A percentile compares a stretch with the other conserved stretches of the same genome.
phyloP scores from a whole-genome alignment of 35 echinoderm and acorn worm species.

The Lytechinus pictus region DNA sequence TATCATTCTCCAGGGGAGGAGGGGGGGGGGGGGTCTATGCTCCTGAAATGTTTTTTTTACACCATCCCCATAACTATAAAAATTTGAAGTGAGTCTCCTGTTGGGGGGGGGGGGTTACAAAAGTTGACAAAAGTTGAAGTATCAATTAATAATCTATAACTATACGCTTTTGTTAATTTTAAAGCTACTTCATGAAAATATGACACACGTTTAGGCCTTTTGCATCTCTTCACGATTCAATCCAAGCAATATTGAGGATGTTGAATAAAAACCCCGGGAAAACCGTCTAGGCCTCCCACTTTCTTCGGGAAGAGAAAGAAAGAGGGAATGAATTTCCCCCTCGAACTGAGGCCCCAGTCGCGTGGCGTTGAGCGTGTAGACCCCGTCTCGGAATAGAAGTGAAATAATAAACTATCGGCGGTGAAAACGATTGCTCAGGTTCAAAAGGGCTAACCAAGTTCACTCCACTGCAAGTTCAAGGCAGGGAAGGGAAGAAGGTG shows the following conservation, averaged over 20 bases:
- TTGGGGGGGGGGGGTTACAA: too few relatives aligned
- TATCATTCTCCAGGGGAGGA: too few relatives aligned
- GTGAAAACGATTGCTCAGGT: neutral
- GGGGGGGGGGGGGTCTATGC: too few relatives aligned
- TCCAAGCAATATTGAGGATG: neutral
- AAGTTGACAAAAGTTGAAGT: too few relatives aligned
- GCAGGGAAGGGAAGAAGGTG: neutral
- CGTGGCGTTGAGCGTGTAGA: neutral
- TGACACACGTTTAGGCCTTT: too few relatives aligned
- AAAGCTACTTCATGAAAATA: too few relatives aligned
- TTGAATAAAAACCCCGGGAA: neutral
- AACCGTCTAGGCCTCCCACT: neutral
- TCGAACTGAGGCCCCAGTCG: neutral
- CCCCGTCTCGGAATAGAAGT: neutral
- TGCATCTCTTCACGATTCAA: neutral
- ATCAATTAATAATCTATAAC: too few relatives aligned
- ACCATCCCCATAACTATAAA: too few relatives aligned
- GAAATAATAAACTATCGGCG: conserved; percentile 4
- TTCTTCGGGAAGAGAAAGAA: neutral
- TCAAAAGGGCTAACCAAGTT: neutral
- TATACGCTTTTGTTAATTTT: too few relatives aligned
- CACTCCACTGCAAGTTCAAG: conserved; percentile 9
- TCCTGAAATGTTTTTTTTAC: too few relatives aligned
- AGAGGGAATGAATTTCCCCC: neutral
- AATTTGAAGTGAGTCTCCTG: too few relatives aligned